Base-by-base conservation (phyloP, 53 echinoderm and acorn worm species). In the Paracentrotus lividus region DNA sequence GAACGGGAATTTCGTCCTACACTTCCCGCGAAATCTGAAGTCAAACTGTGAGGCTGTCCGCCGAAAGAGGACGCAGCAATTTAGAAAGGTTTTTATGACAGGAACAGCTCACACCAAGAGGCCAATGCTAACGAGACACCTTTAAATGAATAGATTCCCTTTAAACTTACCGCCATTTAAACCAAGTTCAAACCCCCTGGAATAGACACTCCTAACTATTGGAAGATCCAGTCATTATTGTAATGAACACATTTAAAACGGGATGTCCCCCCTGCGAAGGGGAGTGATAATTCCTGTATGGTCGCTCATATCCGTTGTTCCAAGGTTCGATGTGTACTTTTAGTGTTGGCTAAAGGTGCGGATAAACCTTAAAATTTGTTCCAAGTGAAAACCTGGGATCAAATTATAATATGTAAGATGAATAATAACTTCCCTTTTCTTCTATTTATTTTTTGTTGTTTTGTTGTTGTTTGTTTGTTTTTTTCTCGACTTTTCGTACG, bases 31-130 rank as follows among this genome's bases (percentile, higher is more conserved):
- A 38, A 36, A 57, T 6, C 55, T 58, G 38, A 21, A 43, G 64
- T 90, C 90, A 90, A 64, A 44, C 90, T 90, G 72, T 29, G 90
- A 68, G 40, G 32, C 31, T 8, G 10, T 27, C 49, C 47, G 57
- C 53, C 90, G 33, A 68, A 40, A 72, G 90, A 90, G 90, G 90
- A 90, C 90, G 90, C 72, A 67, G 23, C 89, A 89, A 89, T 89
- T 89, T 89, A 65, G 89, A 34, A 23, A 26, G 61, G 26, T n/a
- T 64, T 88, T 89, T 65, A 89, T 27, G 59, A 65, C 89, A 89
- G 89, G 89, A 89, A 89, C 64, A 10, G 61, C n/a, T 61, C 89
- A 23, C 64, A 89, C 66, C 57, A 36, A 16, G 86, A 31, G 21
- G 38, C 56, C 55, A 3, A 54, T 29, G 86, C 55, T 34, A 33